Percentiles rank a stretch among this genome's conserved stretches.
Conservation (phyloP, 2,888 invertebrate species). For the Elysia crispata region DNA sequence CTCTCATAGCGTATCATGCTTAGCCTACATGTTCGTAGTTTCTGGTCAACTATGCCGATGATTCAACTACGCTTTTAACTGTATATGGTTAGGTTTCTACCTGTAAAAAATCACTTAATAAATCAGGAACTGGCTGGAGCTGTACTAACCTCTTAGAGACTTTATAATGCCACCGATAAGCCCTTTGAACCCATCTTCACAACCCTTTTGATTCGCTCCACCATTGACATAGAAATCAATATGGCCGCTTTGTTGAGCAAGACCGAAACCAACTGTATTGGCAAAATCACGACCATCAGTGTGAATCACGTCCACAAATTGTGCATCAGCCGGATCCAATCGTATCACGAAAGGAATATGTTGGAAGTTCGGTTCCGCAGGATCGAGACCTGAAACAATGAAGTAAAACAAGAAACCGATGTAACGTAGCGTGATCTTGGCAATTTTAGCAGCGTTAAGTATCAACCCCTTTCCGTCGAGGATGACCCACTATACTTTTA, state of each 20-base stretch:
- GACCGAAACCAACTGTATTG: conserved; percentile 81
- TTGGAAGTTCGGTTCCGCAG: conserved; percentile 68
- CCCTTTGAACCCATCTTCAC: conserved; percentile 74
- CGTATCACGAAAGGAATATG: conserved; percentile 55
- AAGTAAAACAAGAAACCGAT: too few species aligned
- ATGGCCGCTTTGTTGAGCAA: conserved; percentile 79
- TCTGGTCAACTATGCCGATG: too few species aligned
- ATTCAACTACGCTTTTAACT: too few species aligned
- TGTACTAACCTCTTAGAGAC: conserved; percentile 5
- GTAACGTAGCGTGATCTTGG: too few species aligned
- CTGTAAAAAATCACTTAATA: too few species aligned
- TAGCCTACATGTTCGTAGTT: too few species aligned
- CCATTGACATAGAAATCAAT: conserved; percentile 96
- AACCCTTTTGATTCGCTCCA: conserved; percentile 89
- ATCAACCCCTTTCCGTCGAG: too few species aligned
- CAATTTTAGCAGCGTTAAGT: too few species aligned
- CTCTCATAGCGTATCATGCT: too few species aligned
- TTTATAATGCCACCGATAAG: conserved; percentile 42
- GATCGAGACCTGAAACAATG: conserved; percentile 63
- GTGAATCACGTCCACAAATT: conserved; percentile 71
- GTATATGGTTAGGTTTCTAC: too few species aligned
- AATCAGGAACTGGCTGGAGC: conserved; percentile 10
- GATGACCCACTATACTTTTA: too few species aligned
- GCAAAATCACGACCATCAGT: conserved; percentile 62
- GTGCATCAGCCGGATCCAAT: conserved; percentile 67